Percentiles rank a stretch among this genome's conserved stretches.
phyloP scores from a whole-genome alignment of 2,797 vertebrate genomes.

The Phrynocephalus vlangalii region DNA sequence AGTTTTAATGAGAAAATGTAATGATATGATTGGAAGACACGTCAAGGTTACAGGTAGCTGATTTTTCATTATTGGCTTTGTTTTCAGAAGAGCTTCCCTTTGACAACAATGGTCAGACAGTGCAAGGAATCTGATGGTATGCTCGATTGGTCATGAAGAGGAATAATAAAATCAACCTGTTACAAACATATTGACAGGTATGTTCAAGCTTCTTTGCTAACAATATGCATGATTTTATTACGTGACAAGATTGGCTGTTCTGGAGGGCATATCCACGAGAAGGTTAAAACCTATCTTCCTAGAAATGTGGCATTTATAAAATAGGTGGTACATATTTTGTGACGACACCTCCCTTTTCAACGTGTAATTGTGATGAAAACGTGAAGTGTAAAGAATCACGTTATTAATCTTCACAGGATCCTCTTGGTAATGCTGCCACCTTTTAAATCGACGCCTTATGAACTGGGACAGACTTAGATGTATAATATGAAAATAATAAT shows the following conservation, averaged over 20 bases:
- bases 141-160: background rate
- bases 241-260: background rate
- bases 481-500: too few relatives aligned
- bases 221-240: background rate
- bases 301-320: background rate
- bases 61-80: background rate
- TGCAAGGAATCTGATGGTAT: background rate
- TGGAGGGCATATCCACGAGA: background rate
- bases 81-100: background rate
- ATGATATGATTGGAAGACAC: background rate
- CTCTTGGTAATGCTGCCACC: too few relatives aligned
- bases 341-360: too few relatives aligned
- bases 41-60: background rate
- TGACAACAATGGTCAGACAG: background rate
- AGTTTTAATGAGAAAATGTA: background rate
- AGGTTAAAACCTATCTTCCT: background rate
- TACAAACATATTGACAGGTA: conserved; percentile 1
- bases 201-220: background rate
- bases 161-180: background rate
- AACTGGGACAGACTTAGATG: too few relatives aligned
- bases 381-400: too few relatives aligned
- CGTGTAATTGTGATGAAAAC: too few relatives aligned
- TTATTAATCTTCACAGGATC: too few relatives aligned
- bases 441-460: too few relatives aligned
- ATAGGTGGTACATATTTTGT: background rate